Base-by-base conservation (phyloP, 2,113 vertebrate genomes). In the Edolisoma coerulescens region DNA sequence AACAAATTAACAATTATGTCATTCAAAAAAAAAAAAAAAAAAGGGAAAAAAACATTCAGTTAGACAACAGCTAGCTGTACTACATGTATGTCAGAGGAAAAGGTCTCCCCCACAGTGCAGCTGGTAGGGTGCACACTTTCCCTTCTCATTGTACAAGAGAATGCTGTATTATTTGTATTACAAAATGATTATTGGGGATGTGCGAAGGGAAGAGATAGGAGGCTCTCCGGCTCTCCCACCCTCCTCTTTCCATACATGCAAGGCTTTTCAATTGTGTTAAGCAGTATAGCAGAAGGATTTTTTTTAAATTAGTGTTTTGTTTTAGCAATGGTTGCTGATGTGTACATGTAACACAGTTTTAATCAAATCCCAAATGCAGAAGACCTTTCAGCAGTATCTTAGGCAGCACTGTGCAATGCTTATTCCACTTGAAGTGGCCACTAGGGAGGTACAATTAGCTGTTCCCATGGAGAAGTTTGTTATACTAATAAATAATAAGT, bases 401-500 rank as follows among this genome's bases (percentile, higher is more conserved):
- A 98, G 97, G 95, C 90, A 97, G 96, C 89, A 97, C 97, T 97
- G 97, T 98, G 97, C 97, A 94, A 97, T 98, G 98, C 97, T 98
- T 98, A 98, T 98, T 98, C 98, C 97, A 98, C 97, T 98, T 97
- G 98, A 98, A 99, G 98, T 99, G 98, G 98, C 97, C 98, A 98
- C 98, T 92, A 94, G 99, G 98, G 99, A 99, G 87, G 95, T 91
- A 98, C 98, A 99, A 99, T 99, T 99, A 99, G 98, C 98, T 97
- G 98, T 99, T 99, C 98, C 99, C 98, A 98, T 99, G 98, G 98
- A 99, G 98, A 99, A 98, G 97, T 98, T 98, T 97, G 98, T 98
- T 98, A 98, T 97, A 98, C 97, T 99, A 99, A 99, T 99, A 99
- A 98, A 98, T 99, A 98, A 99, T 98, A 99, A 98, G 98, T 98